These are phyloP conservation scores for Babyrousa celebensis DNA, from an alignment of 2,797 vertebrate species.

Conservation along the genomic window DNA sequence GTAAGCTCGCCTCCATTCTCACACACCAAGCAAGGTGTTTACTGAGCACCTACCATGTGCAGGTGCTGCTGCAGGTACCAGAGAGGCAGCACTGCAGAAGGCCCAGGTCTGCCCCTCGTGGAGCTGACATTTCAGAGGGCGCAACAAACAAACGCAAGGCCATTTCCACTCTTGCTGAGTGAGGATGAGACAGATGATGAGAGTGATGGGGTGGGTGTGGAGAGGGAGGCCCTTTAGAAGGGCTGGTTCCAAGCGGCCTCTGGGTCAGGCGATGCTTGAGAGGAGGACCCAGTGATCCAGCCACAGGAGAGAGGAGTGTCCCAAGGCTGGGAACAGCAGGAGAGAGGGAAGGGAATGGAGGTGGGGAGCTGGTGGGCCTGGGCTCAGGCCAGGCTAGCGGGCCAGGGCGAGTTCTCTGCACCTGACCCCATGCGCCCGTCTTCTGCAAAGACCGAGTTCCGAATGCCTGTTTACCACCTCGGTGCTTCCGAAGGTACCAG, in stretches of 20 bases:
- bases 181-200: neutral
- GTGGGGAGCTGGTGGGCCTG: neutral
- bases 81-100: neutral
- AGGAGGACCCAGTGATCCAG: neutral
- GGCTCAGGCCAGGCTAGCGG: no score
- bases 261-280: neutral
- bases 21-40: neutral
- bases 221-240: rapidly evolving
- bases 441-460: neutral
- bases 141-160: neutral
- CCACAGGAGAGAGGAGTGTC: neutral
- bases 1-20: neutral
- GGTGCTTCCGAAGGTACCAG: neutral
- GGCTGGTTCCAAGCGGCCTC: neutral
- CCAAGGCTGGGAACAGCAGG: neutral
- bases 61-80: neutral
- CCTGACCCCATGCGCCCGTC: rapidly evolving
- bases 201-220: neutral
- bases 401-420: rapidly evolving
- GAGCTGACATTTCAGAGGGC: no score
- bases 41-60: neutral
- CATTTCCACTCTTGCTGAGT: neutral
- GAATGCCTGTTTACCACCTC: neutral
- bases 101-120: no score
- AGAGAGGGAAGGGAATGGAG: neutral